Conservation (phyloP, 2,113 vertebrate genomes). For the Megatriorchis doriae region DNA sequence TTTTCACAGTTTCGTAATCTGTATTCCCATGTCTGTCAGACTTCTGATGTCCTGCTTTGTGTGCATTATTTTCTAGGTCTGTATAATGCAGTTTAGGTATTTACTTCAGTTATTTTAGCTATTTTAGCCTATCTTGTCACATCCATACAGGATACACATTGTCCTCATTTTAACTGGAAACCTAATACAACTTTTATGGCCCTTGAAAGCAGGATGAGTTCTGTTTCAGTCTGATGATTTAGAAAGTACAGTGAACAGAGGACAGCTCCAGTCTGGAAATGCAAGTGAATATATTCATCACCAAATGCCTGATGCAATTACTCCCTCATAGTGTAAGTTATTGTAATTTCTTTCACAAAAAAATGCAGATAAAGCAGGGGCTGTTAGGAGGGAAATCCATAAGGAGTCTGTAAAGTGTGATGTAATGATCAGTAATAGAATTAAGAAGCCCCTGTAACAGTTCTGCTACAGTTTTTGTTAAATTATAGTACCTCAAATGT, state of each 20-base stretch:
- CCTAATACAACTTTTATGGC: accelerated
- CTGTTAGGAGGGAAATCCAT: neutral
- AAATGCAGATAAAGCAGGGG: neutral
- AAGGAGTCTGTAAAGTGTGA: neutral
- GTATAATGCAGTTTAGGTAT: neutral
- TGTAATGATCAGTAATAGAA: neutral
- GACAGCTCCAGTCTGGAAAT: neutral
- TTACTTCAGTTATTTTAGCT: neutral
- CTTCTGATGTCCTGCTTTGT: neutral
- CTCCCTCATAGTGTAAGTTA: neutral
- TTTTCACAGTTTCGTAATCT: neutral
- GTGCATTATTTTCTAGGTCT: neutral
- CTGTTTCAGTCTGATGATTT: neutral
- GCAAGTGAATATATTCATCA: neutral
- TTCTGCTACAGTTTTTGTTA: neutral
- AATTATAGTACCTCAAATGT: neutral
- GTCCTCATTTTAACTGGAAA: neutral
- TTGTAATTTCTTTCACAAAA: neutral
- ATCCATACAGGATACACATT: neutral
- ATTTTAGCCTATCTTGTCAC: neutral
- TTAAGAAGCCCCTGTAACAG: neutral
- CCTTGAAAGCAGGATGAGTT: neutral
- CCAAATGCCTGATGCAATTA: neutral
- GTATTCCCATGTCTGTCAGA: neutral
- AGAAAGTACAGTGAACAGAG: neutral